phyloP scores from a whole-genome alignment of 2,888 invertebrate genomes.

The Toxonevra muliebris region DNA sequence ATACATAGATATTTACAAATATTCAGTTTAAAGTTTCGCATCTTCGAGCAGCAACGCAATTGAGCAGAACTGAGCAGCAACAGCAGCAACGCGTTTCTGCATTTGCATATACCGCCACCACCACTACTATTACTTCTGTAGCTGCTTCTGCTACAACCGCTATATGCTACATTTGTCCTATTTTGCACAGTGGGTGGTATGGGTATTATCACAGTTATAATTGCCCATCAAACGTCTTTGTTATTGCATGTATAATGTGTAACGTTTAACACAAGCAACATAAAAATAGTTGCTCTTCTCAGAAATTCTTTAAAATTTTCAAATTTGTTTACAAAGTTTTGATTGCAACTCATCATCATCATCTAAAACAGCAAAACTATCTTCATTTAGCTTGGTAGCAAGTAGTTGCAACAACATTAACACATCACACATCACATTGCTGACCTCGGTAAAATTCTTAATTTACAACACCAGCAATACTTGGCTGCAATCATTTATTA shows the following conservation, averaged over 20 bases:
- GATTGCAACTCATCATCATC: neutral
- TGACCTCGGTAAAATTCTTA: neutral
- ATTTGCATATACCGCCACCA: neutral
- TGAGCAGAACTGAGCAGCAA: conserved; percentile 10
- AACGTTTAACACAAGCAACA: too few species aligned
- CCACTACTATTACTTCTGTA: neutral
- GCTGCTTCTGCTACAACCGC: neutral
- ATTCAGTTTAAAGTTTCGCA: conserved; percentile 18
- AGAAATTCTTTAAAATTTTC: neutral
- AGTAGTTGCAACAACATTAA: neutral
- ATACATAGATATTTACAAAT: conserved; percentile 2
- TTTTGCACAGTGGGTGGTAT: conserved; percentile 39
- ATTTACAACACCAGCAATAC: neutral
- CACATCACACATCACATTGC: neutral
- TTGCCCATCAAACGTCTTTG: conserved; percentile 31
- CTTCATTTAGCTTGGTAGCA: neutral
- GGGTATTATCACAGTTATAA: conserved; percentile 41
- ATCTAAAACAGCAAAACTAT: neutral
- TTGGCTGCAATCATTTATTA: neutral
- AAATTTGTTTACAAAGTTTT: neutral
- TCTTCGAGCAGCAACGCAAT: conserved; percentile 21
- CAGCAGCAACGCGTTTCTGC: neutral
- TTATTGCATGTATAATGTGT: too few species aligned
- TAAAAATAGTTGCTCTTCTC: neutral
- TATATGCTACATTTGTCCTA: conserved; percentile 21